phyloP scores from a whole-genome alignment of 1,140 invertebrate genomes.

The Nymphalis io region DNA sequence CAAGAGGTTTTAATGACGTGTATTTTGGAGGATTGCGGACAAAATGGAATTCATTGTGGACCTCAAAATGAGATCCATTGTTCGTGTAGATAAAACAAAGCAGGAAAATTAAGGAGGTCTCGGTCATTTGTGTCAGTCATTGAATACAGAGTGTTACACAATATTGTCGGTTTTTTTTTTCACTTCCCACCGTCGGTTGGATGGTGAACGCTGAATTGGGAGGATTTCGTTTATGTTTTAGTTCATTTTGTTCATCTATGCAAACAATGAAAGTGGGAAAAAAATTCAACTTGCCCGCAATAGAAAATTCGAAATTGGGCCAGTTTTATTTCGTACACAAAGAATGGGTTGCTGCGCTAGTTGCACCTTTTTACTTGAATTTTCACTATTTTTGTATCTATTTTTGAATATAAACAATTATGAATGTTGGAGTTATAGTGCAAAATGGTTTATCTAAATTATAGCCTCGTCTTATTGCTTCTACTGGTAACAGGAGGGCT shows the following conservation, averaged over 20 bases:
- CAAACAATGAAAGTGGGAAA: conserved; percentile 11
- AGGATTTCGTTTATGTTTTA: conserved; percentile 30
- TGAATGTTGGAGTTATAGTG: neutral
- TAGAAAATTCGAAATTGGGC: conserved; percentile 25
- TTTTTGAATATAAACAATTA: neutral
- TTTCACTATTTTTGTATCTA: neutral
- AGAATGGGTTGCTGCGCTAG: conserved; percentile 4
- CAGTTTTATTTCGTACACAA: conserved; percentile 23
- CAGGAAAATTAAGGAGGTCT: conserved; percentile 62
- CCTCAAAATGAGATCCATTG: conserved; percentile 54
- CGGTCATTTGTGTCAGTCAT: conserved; percentile 55
- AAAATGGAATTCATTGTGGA: conserved; percentile 56
- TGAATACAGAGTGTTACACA: conserved; percentile 58
- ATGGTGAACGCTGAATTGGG: conserved; percentile 15
- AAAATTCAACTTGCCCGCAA: conserved; percentile 28
- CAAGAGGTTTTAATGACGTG: conserved; percentile 59
- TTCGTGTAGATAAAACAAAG: conserved; percentile 56
- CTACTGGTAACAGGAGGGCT: too few relatives aligned
- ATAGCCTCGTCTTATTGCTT: too few relatives aligned
- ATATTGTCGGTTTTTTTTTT: conserved; percentile 54
- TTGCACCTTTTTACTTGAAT: conserved; percentile 1
- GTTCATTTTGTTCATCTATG: conserved; percentile 15
- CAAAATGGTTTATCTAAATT: too few relatives aligned
- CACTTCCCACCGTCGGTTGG: conserved; percentile 18
- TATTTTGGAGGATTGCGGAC: conserved; percentile 58